Percentiles rank a stretch among this genome's conserved stretches.
Conservation (phyloP, 2,113 vertebrate genomes). For the Tamias sibiricus region DNA sequence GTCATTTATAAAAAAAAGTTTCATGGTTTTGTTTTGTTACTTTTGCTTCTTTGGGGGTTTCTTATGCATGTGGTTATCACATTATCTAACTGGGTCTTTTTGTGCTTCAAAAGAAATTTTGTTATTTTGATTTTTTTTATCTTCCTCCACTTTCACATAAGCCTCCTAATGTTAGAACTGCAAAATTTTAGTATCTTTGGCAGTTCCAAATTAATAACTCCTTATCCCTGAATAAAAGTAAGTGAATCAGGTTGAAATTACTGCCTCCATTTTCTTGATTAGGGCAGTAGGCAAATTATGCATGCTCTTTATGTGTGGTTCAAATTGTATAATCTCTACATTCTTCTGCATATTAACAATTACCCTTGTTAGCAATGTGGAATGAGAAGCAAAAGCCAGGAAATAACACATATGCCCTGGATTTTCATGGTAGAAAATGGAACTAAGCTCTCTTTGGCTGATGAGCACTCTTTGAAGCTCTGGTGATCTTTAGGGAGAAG, state of each 20-base stretch:
- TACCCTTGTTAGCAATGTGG: fast-evolving
- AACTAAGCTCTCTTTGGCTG: not conserved
- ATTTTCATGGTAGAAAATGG: not conserved
- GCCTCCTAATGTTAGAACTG: not conserved
- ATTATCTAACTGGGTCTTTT: not conserved
- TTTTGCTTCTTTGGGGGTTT: not conserved
- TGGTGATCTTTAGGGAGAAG: not conserved
- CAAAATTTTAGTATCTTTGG: not conserved
- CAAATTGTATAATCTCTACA: not conserved
- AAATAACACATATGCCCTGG: not conserved
- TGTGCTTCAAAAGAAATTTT: not conserved
- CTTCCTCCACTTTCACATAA: not conserved
- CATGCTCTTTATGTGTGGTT: not conserved
- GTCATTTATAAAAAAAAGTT: not conserved
- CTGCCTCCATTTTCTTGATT: not conserved
- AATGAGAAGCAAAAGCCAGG: not conserved
- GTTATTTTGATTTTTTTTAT: not conserved
- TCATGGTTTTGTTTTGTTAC: not conserved
- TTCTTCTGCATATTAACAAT: not conserved
- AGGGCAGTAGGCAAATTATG: not conserved
- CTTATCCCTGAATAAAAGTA: slow-evolving; percentile 9
- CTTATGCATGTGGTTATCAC: not conserved
- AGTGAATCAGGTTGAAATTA: not conserved
- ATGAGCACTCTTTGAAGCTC: not conserved
- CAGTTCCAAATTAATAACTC: not conserved